Evolutionary conservation across 2,888 invertebrate genomes (phyloP).

Genomic region (Monochamus alternatus): DNA sequence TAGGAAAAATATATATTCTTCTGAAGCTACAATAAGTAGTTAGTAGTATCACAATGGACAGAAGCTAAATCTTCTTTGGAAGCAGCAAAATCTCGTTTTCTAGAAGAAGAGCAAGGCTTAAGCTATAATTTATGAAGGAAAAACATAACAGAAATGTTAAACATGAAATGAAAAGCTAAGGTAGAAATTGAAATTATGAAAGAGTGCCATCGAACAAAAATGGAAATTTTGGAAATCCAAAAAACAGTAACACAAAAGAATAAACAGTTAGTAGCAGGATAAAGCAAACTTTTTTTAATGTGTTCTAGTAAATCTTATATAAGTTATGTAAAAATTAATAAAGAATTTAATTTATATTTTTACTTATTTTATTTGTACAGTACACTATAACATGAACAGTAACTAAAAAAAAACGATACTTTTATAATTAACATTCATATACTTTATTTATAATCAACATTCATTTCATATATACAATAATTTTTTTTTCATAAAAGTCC

Average conservation of each 20-base stretch:
- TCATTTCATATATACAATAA: background rate
- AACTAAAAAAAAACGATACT: background rate
- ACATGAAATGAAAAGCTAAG: too few species aligned
- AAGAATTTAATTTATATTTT: background rate
- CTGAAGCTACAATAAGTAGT: constrained; percentile 1
- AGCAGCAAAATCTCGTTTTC: constrained; percentile 8
- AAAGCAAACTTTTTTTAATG: too few species aligned
- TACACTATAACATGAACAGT: background rate
- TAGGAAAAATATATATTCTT: background rate
- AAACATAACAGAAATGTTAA: too few species aligned
- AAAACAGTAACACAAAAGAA: background rate
- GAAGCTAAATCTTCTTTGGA: background rate
- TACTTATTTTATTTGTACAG: background rate
- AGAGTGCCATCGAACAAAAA: constrained; percentile 4
- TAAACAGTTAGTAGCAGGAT: too few species aligned
- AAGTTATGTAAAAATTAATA: background rate
- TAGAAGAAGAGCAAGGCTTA: constrained; percentile 12
- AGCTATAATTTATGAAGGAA: background rate
- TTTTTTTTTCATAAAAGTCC: background rate
- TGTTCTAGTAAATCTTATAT: too few species aligned
- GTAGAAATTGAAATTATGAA: background rate
- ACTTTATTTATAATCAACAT: too few species aligned
- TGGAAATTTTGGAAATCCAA: background rate
- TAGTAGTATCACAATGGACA: background rate
- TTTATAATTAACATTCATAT: too few species aligned